Base-by-base conservation (phyloP, 2,888 invertebrate genomes). In the Sminthurinus aureus region DNA sequence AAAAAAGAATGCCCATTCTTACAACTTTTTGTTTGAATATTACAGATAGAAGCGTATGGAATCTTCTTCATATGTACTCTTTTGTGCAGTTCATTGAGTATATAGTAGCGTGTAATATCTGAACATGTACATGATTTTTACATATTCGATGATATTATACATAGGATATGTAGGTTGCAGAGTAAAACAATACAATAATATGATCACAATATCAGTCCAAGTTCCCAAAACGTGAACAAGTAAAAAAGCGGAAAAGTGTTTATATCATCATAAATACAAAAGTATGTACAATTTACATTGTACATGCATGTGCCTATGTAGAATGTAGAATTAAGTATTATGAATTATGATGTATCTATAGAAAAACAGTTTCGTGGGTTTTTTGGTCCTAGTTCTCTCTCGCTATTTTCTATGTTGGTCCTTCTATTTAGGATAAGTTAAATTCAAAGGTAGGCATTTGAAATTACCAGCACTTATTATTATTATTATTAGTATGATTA, bases 401-500 rank as follows among this genome's bases (percentile, higher is more conserved):
- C 26, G 4, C 15, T 71, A 0, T 22, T 24, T 13, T 12, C 20
- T 24, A 38, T 38, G 1, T 38, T 38, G 38, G 24, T 12, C 24
- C 71, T 71, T 71, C 71, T 20, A 24, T 71, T 71, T 71, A 71
- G 4, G 67, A 67, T 67, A 20, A 67, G 71, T 20, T 22, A 71
- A 71, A 71, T 71, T 71, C 71, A 71, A 71, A 71, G 71, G 71
- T 71, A 71, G 24, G 71, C 24, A 71, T 71, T 71, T 24, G 71
- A 15, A 22, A 71, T 71, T 71, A 71, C 71, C 24, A 24, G 71
- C 24, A 71, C 71, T 71, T 71, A 24, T 22, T 52, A 76, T 52
- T 76, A 76, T 76, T 52, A 76, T 71, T 71, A 24, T 22, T 52
- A 76, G n/a, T 76, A 76, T 76, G 20, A 76, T 58, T 18, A 58